These are phyloP conservation scores for Liparis tanakae DNA, from an alignment of 2,797 vertebrate genomes.

Conservation along the genomic window DNA sequence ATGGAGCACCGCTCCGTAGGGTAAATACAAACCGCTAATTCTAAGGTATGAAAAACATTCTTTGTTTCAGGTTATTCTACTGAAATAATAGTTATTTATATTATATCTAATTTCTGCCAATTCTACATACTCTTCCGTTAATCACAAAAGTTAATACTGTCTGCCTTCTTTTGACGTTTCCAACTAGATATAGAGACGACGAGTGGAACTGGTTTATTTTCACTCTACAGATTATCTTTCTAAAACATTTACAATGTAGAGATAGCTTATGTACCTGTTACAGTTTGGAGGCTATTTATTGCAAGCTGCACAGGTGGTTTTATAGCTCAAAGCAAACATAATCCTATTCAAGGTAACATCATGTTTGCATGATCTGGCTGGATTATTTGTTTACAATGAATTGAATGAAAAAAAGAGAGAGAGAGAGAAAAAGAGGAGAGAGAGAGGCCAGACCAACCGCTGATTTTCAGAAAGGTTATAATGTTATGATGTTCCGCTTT, in stretches of 20 bases:
- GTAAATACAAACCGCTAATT: too few species aligned
- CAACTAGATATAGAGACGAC: background rate
- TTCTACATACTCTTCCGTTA: background rate
- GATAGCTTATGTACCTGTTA: too few species aligned
- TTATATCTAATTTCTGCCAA: too few species aligned
- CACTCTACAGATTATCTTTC: background rate
- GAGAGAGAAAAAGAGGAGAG: too few species aligned
- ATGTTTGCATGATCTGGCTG: too few species aligned
- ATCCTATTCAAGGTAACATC: too few species aligned
- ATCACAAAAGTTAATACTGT: background rate
- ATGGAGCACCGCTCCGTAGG: background rate
- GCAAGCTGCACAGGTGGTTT: background rate
- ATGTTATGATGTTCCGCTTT: background rate
- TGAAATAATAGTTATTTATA: too few species aligned
- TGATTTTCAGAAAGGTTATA: background rate
- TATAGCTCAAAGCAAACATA: background rate
- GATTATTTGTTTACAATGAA: too few species aligned
- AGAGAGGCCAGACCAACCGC: too few species aligned
- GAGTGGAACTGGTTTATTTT: background rate
- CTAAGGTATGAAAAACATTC: too few species aligned
- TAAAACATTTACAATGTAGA: background rate
- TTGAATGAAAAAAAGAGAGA: too few species aligned
- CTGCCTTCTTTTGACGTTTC: background rate
- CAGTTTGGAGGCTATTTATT: background rate
- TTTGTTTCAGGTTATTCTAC: too few species aligned